Percentiles rank a stretch among this genome's conserved stretches.
These are phyloP conservation scores for Eupithecia subumbrata DNA, from an alignment of 2,888 invertebrate species.

Conservation along the genomic window DNA sequence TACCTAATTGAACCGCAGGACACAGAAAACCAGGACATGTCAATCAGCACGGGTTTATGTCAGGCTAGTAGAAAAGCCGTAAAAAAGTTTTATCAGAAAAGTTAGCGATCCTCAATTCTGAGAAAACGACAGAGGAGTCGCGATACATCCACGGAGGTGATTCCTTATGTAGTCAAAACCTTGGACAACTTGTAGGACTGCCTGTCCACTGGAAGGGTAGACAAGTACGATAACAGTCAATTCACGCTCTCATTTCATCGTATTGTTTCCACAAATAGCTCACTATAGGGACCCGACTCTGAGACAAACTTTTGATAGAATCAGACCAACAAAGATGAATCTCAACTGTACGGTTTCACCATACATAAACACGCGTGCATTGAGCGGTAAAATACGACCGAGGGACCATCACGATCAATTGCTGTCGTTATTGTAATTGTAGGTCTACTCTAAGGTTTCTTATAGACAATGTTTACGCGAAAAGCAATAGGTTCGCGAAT, in stretches of 20 bases:
- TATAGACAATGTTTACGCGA: not conserved
- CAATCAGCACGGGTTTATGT: too few species aligned
- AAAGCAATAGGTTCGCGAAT: not conserved
- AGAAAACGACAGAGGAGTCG: not conserved
- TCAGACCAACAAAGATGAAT: not conserved
- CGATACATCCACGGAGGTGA: not conserved
- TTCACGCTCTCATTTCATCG: constrained; percentile 20
- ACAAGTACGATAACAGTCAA: constrained; percentile 25
- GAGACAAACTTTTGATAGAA: not conserved
- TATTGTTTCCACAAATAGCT: constrained; percentile 30
- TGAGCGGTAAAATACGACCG: not conserved
- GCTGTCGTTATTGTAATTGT: not conserved
- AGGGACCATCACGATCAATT: not conserved
- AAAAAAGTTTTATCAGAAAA: too few species aligned
- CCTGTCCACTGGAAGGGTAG: not conserved
- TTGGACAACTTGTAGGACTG: not conserved
- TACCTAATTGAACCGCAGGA: not conserved
- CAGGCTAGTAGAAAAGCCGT: too few species aligned
- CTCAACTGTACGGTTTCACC: not conserved
- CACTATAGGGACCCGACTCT: not conserved
- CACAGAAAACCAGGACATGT: not conserved
- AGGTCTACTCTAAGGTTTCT: not conserved
- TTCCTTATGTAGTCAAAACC: not conserved
- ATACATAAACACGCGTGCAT: too few species aligned
- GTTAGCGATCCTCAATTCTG: not conserved